Evolutionary conservation across 2,888 invertebrate species (phyloP), one percentile per base, ranked within the genome.

Genomic region (Machimus atricapillus): DNA sequence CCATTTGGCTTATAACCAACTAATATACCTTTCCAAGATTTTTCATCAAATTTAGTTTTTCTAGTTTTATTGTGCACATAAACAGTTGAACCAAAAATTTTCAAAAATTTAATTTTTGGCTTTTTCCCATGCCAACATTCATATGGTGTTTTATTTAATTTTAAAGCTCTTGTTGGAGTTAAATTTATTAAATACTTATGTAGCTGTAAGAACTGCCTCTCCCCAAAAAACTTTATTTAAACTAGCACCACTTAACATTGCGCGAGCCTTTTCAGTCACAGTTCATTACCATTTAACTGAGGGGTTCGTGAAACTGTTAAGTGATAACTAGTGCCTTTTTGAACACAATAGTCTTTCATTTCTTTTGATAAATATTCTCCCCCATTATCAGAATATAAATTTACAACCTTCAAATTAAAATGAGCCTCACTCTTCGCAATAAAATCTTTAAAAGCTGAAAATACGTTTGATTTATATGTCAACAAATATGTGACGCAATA

Each of bases 51-150:
- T 89, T 91, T 91, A 6, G 87, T 87, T 87, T 90, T 89, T 88
- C 88, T 88, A 40, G 87, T 89, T 90, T 91, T 91, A 89, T 90
- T 90, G 89, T 90, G 90, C n/a, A 90, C 88, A 88, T 76, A 89
- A 23, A 87, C 90, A 27, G 90, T 91, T 19, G 90, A 90, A 88
- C 90, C 91, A 88, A 91, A 91, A 85, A 90, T 88, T 88, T 88
- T 90, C 87, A 91, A 89, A 89, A 90, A 87, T 88, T 90, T 66
- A 27, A 87, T 78, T 88, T 88, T 66, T 56, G 91, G 91, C 88
- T 90, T 92, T 89, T 89, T 91, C 88, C 86, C 89, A 89, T 91
- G 90, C 91, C 91, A 92, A 89, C 91, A 86, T 89, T 91, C 91
- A 89, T 88, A 91, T 87, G 91, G 91, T 88, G 90, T 91, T 90